These are phyloP conservation scores for Poecilia picta DNA, from an alignment of 2,797 vertebrate species.

Conservation along the genomic window DNA sequence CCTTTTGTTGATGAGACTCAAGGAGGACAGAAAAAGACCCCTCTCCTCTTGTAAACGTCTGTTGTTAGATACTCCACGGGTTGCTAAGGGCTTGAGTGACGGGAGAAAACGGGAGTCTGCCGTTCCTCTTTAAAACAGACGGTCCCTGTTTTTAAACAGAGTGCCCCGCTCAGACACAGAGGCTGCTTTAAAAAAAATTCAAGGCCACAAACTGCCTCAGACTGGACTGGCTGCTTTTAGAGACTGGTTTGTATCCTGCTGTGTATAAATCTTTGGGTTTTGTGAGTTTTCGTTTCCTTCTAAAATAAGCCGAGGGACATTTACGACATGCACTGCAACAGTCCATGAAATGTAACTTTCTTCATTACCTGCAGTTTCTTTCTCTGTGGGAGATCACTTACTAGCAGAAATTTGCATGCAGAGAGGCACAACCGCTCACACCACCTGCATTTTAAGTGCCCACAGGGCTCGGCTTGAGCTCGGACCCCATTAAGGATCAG, in stretches of 20 bases:
- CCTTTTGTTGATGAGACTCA: slow-evolving; percentile 67
- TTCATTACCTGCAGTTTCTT: slow-evolving; percentile 48
- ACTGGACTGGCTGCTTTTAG: slow-evolving; percentile 29
- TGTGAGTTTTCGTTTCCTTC: slow-evolving; percentile 13
- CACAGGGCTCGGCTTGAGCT: slow-evolving; percentile 9
- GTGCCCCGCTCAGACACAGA: slow-evolving; percentile 52
- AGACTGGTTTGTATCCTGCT: slow-evolving; percentile 21
- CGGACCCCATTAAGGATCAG: slow-evolving; percentile 27
- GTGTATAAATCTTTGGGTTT: slow-evolving; percentile 2
- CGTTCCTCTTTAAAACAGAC: slow-evolving; percentile 54
- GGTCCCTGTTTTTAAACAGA: slow-evolving; percentile 66
- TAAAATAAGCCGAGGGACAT: slow-evolving; percentile 26
- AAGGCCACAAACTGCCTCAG: slow-evolving; percentile 37
- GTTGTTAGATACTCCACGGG: slow-evolving; percentile 72
- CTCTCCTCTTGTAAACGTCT: slow-evolving; percentile 64
- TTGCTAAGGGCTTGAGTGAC: slow-evolving; percentile 75
- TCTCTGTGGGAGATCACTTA: slow-evolving; percentile 27
- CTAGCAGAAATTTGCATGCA: slow-evolving; percentile 44
- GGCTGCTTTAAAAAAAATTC: slow-evolving; percentile 50
- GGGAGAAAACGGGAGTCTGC: slow-evolving; percentile 52
- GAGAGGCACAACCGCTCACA: slow-evolving; percentile 28
- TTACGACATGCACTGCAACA: not conserved
- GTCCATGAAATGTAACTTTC: slow-evolving; percentile 42
- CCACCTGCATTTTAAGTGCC: slow-evolving; percentile 46
- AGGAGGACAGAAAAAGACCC: slow-evolving; percentile 75